phyloP scores from a whole-genome alignment of 1,140 invertebrate species.

The Trachymyrmex cornetzi region DNA sequence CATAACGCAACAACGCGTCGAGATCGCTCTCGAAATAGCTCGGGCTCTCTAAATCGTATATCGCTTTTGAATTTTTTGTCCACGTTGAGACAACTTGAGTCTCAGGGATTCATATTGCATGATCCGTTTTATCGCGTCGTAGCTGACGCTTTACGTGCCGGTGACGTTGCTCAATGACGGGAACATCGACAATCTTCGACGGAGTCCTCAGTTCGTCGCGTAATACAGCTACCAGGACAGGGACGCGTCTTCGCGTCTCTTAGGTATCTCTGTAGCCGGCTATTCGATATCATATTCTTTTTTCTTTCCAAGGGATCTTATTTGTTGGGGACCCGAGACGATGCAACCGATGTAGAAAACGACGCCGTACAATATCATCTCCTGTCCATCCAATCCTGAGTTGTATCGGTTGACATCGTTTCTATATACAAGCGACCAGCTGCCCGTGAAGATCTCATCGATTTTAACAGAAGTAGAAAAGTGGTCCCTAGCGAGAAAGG shows the following conservation, averaged over 20 bases:
- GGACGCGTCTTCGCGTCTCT: not conserved
- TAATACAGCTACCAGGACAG: slow-evolving; percentile 21
- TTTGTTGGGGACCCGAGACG: slow-evolving; percentile 51
- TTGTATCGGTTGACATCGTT: slow-evolving; percentile 68
- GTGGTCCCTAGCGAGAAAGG: slow-evolving; percentile 18
- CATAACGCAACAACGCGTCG: slow-evolving; percentile 15
- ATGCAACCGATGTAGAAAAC: slow-evolving; percentile 23
- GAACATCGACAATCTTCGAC: slow-evolving; percentile 6
- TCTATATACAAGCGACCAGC: slow-evolving; percentile 28
- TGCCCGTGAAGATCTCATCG: slow-evolving; percentile 49
- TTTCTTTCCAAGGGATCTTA: slow-evolving; percentile 52
- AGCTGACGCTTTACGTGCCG: slow-evolving; percentile 1
- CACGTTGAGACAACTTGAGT: not conserved
- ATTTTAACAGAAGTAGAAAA: slow-evolving; percentile 62
- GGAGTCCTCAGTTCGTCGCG: not conserved
- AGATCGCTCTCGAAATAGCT: slow-evolving; percentile 8
- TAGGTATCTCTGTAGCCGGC: slow-evolving; percentile 46
- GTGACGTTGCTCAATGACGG: not conserved
- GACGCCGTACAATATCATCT: slow-evolving; percentile 72
- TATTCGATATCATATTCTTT: slow-evolving; percentile 69
- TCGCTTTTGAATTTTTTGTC: not conserved
- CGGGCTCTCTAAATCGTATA: not conserved
- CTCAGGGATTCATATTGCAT: slow-evolving; percentile 31
- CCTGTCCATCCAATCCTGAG: slow-evolving; percentile 59
- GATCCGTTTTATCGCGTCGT: slow-evolving; percentile 34